These are phyloP conservation scores for Hippocampus kuda DNA, from an alignment of 2,797 vertebrate genomes.

Conservation along the genomic window DNA sequence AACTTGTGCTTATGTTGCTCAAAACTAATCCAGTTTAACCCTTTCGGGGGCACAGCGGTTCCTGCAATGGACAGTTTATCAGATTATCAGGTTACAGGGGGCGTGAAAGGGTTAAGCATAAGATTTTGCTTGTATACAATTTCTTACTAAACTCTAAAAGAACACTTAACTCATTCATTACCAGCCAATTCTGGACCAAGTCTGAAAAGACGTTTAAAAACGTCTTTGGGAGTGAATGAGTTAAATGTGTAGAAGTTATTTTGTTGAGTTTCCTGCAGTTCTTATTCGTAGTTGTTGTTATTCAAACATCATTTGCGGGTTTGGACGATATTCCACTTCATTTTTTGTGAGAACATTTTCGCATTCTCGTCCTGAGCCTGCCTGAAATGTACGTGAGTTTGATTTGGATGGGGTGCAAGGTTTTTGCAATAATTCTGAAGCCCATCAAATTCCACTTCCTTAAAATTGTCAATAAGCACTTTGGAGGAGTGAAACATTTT, in stretches of 20 bases:
- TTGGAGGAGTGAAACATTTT: slow-evolving; percentile 21
- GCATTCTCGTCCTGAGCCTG: not conserved
- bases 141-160: not conserved
- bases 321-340: not conserved
- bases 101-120: not conserved
- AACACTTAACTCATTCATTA: no score
- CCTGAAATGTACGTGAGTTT: not conserved
- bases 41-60: no score
- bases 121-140: not conserved
- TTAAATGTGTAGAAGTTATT: not conserved
- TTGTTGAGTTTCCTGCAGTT: no score
- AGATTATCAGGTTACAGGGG: no score
- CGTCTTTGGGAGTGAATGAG: no score
- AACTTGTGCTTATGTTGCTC: not conserved
- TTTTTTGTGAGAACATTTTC: not conserved
- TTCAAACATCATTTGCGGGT: not conserved
- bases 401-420: not conserved
- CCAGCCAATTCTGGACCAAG: no score
- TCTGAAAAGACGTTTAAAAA: no score
- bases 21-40: not conserved
- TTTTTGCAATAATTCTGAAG: not conserved
- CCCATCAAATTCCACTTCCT: not conserved
- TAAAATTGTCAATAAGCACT: not conserved
- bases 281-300: no score
- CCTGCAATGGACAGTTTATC: no score